Evolutionary conservation across 2,113 vertebrate species (phyloP), one percentile per base, ranked within the genome.

Genomic region (Hirundichthys speculiger): DNA sequence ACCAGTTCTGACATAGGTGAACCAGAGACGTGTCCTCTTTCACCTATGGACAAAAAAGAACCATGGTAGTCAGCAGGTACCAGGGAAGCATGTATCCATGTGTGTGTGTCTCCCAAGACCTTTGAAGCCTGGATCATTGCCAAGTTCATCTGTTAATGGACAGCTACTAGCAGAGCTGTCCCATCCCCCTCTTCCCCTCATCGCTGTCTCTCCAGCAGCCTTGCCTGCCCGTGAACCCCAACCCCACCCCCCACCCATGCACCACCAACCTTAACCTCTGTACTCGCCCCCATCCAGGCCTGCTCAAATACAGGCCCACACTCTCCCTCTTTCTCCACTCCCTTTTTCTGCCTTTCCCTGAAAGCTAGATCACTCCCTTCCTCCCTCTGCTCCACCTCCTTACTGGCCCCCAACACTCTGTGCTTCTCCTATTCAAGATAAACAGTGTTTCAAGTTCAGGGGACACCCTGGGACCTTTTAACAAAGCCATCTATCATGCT

Each of bases 401-500:
- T 64, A 84, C 30, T 88, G 86, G 83, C 90, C 90, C 89, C 89
- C 88, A 90, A 85, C 92, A 88, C 93, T 93, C 91, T 93, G 92
- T 90, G 93, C 90, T 93, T 93, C 89, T 93, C 95, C 97, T 95
- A 96, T 99, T 96, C 95, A 97, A 96, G 95, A 98, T 97, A 98
- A 98, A 98, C 97, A 98, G 95, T 97, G 96, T 95, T 96, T 95
- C 95, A 96, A 98, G 97, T 98, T 97, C 95, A 97, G 95, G 95
- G 95, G 96, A 97, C 96, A 96, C 96, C 96, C 96, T 95, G 95
- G 96, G 96, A 98, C 97, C 96, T 95, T 95, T 88, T 97, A 95
- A 98, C 98, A 97, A 97, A 98, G 95, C 96, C 94, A 98, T 97
- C 97, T 96, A 98, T 99, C 97, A 98, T 96, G 92, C 95, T 96